Base-by-base conservation (phyloP, 92 coral and sea anemone genomes). In the Paramuricea clavata region DNA sequence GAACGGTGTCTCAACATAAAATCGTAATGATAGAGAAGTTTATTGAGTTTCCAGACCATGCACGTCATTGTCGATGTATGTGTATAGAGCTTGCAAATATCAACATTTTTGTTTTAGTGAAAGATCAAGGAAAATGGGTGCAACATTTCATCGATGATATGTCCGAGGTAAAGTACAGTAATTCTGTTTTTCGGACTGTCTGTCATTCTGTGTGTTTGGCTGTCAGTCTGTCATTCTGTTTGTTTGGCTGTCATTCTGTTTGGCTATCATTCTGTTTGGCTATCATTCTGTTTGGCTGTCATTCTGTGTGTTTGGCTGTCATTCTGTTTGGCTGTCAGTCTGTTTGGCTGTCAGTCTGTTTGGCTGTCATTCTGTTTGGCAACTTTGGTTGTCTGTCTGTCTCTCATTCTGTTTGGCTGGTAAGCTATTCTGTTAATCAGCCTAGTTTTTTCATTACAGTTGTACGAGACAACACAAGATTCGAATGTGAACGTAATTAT, bases 121-220 rank as follows among this genome's bases (percentile, higher is more conserved):
- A 97, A 80, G 91, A 97, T 81, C 99, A 93, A 88, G 99, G 99
- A 19, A 90, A 95, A 59, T 97, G 99, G 99, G 99, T 97, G 2
- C 95, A 97, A 41, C 94, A 94, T 81, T 91, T 97, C 60, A 97
- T 97, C 62, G 91, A 97, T 36, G 94, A 97, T 71, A 94, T 97
- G 99, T 89, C 94, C 3, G 95, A 95, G 93, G 98, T 94, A 77
- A 21, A 59, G 3, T 6, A n/a, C n/a, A n/a, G n/a, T n/a, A n/a
- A n/a, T n/a, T n/a, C n/a, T n/a, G n/a, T n/a, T n/a, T n/a, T n/a
- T n/a, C n/a, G 30, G 17, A 23, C 67, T 25, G 44, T 1, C 31
- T 42, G 16, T 36, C n/a, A 57, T 59, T 52, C n/a, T 36, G 74
- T 52, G 31, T 31, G 15, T 17, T 21, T 76, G 8, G n/a, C n/a